Evolutionary conservation across 2,797 vertebrate species (phyloP).

Genomic region (Tiaroga cobitis): DNA sequence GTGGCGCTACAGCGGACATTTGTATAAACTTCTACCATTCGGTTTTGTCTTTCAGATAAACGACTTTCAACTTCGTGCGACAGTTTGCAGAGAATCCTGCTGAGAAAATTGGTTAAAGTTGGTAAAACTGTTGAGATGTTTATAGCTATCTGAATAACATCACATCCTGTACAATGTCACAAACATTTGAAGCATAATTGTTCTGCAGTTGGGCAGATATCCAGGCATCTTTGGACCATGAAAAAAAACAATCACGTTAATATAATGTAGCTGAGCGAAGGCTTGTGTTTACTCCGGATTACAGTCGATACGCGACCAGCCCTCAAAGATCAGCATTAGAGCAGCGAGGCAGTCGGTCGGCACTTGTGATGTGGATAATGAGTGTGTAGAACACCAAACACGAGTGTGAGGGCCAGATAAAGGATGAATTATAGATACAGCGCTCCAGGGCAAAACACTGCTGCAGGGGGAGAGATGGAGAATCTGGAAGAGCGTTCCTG

Average conservation of each 20-base stretch:
- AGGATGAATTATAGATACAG: slow-evolving; percentile 79
- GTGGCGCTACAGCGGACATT: no score
- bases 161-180: background rate
- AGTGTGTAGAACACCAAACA: slow-evolving; percentile 76
- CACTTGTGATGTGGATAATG: slow-evolving; percentile 82
- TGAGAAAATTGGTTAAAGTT: background rate
- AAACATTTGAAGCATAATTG: background rate
- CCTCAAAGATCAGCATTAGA: slow-evolving; percentile 75
- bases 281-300: slow-evolving; percentile 81
- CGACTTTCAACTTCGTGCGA: background rate
- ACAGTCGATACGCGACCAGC: slow-evolving; percentile 74
- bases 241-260: background rate
- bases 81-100: background rate
- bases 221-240: background rate
- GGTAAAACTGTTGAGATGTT: background rate
- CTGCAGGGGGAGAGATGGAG: slow-evolving; percentile 51
- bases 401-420: slow-evolving; percentile 80
- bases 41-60: background rate
- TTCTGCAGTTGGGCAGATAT: background rate
- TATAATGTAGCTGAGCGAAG: slow-evolving; percentile 42
- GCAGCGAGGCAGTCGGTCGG: slow-evolving; percentile 70
- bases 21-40: background rate
- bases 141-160: background rate
- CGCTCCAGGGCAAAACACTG: slow-evolving; percentile 69
- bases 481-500: slow-evolving; percentile 57